Conservation (phyloP, 2,113 vertebrate species). For the Hiodon tergisus region DNA sequence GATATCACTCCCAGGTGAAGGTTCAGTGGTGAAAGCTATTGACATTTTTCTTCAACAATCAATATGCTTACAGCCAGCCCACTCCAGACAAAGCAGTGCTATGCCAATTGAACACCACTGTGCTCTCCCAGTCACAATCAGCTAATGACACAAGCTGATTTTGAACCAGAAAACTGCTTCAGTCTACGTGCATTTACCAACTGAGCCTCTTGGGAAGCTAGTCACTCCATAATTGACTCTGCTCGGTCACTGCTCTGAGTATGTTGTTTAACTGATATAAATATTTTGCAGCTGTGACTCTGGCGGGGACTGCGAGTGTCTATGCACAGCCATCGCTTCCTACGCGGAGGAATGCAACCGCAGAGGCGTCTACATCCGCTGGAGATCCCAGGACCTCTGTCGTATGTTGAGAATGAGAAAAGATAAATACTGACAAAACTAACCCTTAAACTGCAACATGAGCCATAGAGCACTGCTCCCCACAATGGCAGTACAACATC, state of each 20-base stretch:
- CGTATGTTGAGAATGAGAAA: conserved; percentile 54
- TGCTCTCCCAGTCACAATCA: no score
- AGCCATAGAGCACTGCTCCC: neutral
- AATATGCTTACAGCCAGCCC: no score
- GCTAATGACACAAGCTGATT: no score
- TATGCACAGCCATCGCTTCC: conserved; percentile 79
- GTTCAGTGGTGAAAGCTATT: no score
- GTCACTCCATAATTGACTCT: neutral
- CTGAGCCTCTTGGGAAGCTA: no score
- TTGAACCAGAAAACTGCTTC: no score
- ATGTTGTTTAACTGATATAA: neutral
- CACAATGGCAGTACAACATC: no score
- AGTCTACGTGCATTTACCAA: no score
- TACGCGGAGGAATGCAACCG: conserved; percentile 78
- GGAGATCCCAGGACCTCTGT: conserved; percentile 85
- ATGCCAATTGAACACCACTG: no score
- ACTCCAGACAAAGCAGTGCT: no score
- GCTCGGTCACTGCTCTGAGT: neutral
- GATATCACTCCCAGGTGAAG: no score
- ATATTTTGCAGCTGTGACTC: conserved; percentile 61
- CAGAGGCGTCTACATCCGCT: conserved; percentile 65
- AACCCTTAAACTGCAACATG: neutral
- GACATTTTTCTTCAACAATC: no score
- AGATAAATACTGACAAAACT: neutral
- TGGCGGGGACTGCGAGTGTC: conserved; percentile 84